Evolutionary conservation across 2,797 vertebrate genomes (phyloP).

Genomic region (Neopelma chrysocephalum): DNA sequence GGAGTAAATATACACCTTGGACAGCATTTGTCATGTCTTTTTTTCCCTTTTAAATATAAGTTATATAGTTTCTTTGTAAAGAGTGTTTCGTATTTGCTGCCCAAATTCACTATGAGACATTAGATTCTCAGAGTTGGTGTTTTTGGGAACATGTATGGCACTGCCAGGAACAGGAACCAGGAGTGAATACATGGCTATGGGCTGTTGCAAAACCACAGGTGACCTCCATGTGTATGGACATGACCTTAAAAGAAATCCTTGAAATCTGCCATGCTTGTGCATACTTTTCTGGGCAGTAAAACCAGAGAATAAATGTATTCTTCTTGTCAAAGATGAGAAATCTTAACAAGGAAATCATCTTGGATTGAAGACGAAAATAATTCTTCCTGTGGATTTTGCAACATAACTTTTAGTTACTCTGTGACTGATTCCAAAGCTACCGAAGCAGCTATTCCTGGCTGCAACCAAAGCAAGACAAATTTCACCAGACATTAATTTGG

Average conservation of each 20-base stretch:
- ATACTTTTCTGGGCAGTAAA: background rate
- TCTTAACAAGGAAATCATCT: background rate
- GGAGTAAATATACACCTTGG: background rate
- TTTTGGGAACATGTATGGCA: background rate
- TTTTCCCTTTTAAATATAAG: background rate
- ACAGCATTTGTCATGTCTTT: background rate
- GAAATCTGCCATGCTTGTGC: background rate
- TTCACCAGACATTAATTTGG: background rate
- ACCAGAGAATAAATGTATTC: background rate
- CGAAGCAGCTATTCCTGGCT: background rate
- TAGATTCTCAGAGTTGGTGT: background rate
- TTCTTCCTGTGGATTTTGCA: constrained; percentile 6
- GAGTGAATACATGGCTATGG: background rate
- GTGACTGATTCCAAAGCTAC: background rate
- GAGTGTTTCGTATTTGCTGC: background rate
- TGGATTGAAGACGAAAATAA: constrained; percentile 13
- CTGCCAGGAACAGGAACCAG: background rate
- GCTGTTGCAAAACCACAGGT: background rate
- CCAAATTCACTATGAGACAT: background rate
- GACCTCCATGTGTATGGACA: background rate
- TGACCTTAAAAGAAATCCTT: background rate
- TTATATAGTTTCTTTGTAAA: background rate
- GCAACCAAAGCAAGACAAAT: background rate
- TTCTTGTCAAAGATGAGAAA: background rate
- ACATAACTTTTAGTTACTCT: background rate